Base-by-base conservation (phyloP, 2,113 vertebrate species). In the Melozone crissalis region DNA sequence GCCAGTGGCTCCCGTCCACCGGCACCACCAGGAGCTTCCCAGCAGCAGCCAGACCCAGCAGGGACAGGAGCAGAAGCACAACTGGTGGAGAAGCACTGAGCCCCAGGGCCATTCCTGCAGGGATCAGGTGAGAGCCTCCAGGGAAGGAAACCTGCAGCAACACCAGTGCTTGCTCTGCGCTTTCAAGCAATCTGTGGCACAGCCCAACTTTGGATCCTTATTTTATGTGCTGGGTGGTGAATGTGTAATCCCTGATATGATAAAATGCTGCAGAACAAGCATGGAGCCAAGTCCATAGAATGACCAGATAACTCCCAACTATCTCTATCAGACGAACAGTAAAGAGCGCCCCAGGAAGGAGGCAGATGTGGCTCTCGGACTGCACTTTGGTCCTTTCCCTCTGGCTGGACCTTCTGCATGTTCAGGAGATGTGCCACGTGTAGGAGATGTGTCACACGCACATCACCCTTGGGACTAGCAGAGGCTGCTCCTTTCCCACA, bases 1-100 rank as follows among this genome's bases (percentile, higher is more conserved):
- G 95, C 99, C 99, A 99, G 20, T 98, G 99, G 68, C 99, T 99
- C 35, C 98, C 99, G 0, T 99, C 99, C 66, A 98, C 13, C 0
- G 99, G 99, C 11, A 99, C 35, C 92, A 99, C 97, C 83, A 99
- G 90, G 62, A 99, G 78, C 44, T 97, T 98, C 21, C 98, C 98
- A 4, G 92, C 95, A 26, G 71, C 72, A 44, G 89, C 84, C 76
- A 73, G 22, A 8, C 28, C 9, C 35, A 92, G 33, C 23, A 4
- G 10, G 5, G 4, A 18, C 22, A 63, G 76, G 20, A 94, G 93
- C 18, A 97, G 46, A 22, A 96, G 27, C 46, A 80, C 51, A 18
- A n/a, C 16, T 1, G 9, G 49, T 0, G 0, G 5, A 3, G 15
- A 28, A 55, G 58, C 20, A 7, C 62, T 46, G 51, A 80, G 41